Conservation (phyloP, 2,113 vertebrate genomes). For the Aspidoscelis tigris region DNA sequence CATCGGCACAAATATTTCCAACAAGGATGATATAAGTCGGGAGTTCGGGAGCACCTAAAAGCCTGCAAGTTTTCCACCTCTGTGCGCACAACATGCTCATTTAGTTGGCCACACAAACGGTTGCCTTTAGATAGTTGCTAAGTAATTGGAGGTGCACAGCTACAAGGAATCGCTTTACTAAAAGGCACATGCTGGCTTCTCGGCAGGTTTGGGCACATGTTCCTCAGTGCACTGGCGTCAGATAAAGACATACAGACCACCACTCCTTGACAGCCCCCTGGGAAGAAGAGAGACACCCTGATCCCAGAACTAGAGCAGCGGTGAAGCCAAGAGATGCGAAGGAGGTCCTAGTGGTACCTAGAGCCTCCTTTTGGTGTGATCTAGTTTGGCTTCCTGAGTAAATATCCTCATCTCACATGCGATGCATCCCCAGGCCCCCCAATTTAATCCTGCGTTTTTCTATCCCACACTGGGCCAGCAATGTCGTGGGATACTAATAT, state of each 20-base stretch:
- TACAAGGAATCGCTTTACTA: neutral
- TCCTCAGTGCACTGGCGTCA: neutral
- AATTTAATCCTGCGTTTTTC: neutral
- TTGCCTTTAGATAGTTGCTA: neutral
- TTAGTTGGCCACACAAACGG: neutral
- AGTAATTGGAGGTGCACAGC: neutral
- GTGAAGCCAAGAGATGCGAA: neutral
- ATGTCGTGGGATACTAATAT: neutral
- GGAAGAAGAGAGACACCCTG: neutral
- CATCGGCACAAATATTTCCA: neutral
- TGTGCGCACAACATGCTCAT: neutral
- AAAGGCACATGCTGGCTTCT: neutral
- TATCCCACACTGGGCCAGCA: neutral
- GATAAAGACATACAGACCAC: neutral
- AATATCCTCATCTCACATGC: neutral
- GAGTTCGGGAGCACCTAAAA: neutral
- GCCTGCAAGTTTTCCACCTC: neutral
- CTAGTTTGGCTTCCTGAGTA: too few species aligned
- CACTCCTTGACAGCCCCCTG: neutral
- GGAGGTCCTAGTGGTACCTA: too few species aligned
- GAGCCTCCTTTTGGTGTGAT: too few species aligned
- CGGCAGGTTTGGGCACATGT: rapidly evolving
- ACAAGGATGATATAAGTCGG: neutral
- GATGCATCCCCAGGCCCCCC: neutral
- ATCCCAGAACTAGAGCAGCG: neutral